Base-by-base conservation (phyloP, 2,113 vertebrate species). In the Paedocypris sp. region DNA sequence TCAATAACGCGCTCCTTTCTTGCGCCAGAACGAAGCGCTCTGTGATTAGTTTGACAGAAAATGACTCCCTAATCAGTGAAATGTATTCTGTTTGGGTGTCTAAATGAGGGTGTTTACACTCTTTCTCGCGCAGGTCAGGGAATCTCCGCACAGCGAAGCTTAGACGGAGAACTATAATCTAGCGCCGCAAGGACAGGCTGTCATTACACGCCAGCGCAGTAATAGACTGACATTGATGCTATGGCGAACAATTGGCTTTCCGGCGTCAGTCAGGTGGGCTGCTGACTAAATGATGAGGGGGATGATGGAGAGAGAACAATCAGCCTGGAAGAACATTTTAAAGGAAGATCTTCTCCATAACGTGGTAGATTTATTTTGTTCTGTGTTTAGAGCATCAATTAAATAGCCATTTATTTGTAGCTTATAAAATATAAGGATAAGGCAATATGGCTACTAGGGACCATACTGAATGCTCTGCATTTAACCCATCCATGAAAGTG, bases 161-260 rank as follows among this genome's bases (percentile, higher is more conserved):
- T 77, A 71, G 70, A 68, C 72, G 64, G 69, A 68, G 75, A 77
- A 75, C 81, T 80, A 77, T 84, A 86, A 86, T 85, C 82, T 83
- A n/a, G 46, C 65, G 59, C 72, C 73, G 63, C 66, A 73, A 58
- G 74, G 77, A 70, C 77, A 84, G 80, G 76, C 84, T 80, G 78
- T 83, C 82, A 85, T 87, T 86, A 85, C 77, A 80, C 75, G 68
- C 62, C 75, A 69, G 63, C 67, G 71, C 58, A 62, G 80, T 82
- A 84, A 84, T 83, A 80, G 81, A 82, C 75, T 83, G 82, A 86
- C 84, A 84, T 76, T 74, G 84, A 85, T 85, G 82, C 80, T 74
- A 84, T 82, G 72, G 77, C 73, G 80, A 85, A 78, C 81, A 84
- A 85, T 85, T 84, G 85, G 83, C 83, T 85, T 80, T 75, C 76